Evolutionary conservation across 2,888 invertebrate genomes (phyloP).

Genomic region (Zhengitettix transpicula): DNA sequence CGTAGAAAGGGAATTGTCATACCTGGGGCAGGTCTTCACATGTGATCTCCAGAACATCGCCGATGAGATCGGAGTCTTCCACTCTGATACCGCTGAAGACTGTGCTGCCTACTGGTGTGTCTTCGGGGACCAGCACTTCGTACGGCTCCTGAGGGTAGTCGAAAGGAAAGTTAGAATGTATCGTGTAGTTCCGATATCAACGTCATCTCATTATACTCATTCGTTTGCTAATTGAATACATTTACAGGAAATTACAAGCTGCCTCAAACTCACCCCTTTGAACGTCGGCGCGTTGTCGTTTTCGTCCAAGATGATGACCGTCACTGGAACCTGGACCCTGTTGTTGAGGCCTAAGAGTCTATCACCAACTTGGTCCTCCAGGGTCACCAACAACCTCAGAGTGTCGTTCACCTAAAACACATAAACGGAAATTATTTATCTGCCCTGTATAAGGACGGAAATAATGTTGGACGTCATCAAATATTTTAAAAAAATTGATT

Average conservation of each 20-base stretch:
- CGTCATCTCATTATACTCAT: too few species aligned
- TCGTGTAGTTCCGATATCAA: too few species aligned
- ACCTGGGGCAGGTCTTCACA: slow-evolving; percentile 37
- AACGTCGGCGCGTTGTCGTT: slow-evolving; percentile 77
- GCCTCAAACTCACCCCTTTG: slow-evolving; percentile 40
- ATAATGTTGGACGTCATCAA: too few species aligned
- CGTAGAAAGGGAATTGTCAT: slow-evolving; percentile 10
- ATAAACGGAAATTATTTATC: slow-evolving; percentile 18
- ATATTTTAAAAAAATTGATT: too few species aligned
- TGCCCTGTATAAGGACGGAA: too few species aligned
- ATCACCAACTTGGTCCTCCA: slow-evolving; percentile 53
- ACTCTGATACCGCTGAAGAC: slow-evolving; percentile 56
- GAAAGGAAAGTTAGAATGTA: too few species aligned
- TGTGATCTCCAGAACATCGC: slow-evolving; percentile 62
- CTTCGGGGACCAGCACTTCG: slow-evolving; percentile 61
- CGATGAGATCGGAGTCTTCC: slow-evolving; percentile 64
- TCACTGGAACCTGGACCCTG: slow-evolving; percentile 56
- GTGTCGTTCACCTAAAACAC: slow-evolving; percentile 52
- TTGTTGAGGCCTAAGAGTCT: slow-evolving; percentile 37
- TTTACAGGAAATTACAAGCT: too few species aligned
- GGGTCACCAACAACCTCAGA: slow-evolving; percentile 60
- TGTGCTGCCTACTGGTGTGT: slow-evolving; percentile 52
- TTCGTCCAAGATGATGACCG: slow-evolving; percentile 70
- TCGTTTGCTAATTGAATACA: too few species aligned
- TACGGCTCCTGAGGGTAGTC: slow-evolving; percentile 66